Conservation (phyloP, 2,797 vertebrate genomes). For the Tadarida brasiliensis region DNA sequence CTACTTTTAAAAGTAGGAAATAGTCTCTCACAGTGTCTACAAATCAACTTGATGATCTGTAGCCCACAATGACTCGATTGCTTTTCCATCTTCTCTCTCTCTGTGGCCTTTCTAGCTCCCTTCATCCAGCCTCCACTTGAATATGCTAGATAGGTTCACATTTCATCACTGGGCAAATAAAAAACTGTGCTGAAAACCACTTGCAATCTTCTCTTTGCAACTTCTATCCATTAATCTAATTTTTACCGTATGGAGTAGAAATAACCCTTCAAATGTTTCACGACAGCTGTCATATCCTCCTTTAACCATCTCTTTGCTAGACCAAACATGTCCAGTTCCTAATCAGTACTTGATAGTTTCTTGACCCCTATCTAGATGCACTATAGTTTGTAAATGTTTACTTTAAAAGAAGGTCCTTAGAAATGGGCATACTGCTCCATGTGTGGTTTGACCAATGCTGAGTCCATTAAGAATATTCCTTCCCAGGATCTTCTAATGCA, state of each 20-base stretch:
- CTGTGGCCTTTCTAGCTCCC: slow-evolving; percentile 51
- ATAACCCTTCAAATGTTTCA: slow-evolving; percentile 50
- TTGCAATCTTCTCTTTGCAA: slow-evolving; percentile 27
- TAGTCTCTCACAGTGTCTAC: slow-evolving; percentile 56
- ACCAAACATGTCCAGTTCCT: slow-evolving; percentile 13
- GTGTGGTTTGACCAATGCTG: neutral
- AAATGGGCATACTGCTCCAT: neutral
- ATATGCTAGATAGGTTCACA: slow-evolving; percentile 35
- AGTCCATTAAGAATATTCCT: neutral
- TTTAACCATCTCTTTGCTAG: slow-evolving; percentile 43
- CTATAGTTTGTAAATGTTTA: neutral
- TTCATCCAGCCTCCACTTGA: neutral
- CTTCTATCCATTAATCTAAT: slow-evolving; percentile 51
- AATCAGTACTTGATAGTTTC: neutral
- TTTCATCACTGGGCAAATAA: slow-evolving; percentile 57
- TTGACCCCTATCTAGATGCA: neutral
- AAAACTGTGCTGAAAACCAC: slow-evolving; percentile 51
- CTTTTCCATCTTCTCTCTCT: slow-evolving; percentile 46
- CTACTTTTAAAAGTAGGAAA: slow-evolving; percentile 65
- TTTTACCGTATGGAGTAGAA: slow-evolving; percentile 56
- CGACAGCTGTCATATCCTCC: neutral
- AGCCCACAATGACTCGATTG: neutral
- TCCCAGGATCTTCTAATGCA: neutral
- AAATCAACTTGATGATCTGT: slow-evolving; percentile 57
- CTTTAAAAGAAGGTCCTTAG: slow-evolving; percentile 38